Conservation (phyloP, 1,140 invertebrate species). For the Hylaeus volcanicus region DNA sequence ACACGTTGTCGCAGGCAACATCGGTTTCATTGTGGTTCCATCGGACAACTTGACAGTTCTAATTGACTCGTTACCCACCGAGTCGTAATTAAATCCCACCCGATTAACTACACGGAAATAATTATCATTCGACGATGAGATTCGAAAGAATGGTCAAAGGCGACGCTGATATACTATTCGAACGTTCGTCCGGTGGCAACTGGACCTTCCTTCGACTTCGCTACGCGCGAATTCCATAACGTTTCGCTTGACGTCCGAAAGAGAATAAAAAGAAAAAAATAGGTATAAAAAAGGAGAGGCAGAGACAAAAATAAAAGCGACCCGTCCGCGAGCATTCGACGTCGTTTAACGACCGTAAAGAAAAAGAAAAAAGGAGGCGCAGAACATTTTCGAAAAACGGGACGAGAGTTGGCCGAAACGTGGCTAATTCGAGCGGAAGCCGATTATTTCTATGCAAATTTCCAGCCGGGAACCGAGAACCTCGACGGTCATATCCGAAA, state of each 20-base stretch:
- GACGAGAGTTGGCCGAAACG: too few species aligned
- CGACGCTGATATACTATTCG: neutral
- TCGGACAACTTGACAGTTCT: neutral
- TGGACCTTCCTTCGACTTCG: too few species aligned
- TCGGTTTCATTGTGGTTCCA: neutral
- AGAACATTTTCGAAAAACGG: constrained; percentile 3
- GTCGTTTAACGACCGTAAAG: constrained; percentile 3
- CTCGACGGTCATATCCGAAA: neutral
- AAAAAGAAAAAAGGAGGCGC: neutral
- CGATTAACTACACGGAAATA: neutral
- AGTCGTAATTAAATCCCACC: too few species aligned
- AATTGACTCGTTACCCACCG: neutral
- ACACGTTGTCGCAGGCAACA: neutral
- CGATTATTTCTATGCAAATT: neutral
- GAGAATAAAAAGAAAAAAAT: neutral
- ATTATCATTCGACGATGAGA: neutral
- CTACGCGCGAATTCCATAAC: too few species aligned
- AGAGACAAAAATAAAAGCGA: neutral
- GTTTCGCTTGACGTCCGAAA: too few species aligned
- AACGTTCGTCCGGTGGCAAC: neutral
- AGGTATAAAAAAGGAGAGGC: too few species aligned
- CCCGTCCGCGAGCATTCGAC: neutral
- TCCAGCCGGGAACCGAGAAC: too few species aligned
- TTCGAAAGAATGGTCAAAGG: too few species aligned
- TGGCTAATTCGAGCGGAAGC: neutral